phyloP scores from a whole-genome alignment of 2,797 vertebrate species.

The Pelobates cultripes region DNA sequence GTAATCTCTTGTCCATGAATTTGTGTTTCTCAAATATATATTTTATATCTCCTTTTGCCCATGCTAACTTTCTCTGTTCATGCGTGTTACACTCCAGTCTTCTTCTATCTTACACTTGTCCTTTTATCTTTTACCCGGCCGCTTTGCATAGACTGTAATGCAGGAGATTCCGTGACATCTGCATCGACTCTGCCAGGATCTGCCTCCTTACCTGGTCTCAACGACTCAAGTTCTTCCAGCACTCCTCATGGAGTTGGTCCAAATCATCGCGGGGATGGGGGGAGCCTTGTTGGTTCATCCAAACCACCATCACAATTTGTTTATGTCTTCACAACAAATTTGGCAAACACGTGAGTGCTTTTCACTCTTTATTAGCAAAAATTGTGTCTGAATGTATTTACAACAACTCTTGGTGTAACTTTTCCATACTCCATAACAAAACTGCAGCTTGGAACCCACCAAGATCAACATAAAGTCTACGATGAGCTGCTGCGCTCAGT shows the following conservation, averaged over 20 bases:
- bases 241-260: conserved; percentile 73
- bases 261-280: conserved; percentile 68
- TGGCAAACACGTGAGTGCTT: conserved; percentile 90
- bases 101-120: no score
- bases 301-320: conserved; percentile 87
- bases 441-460: no score
- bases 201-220: conserved; percentile 75
- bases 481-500: no score
- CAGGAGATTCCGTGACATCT: conserved; percentile 83
- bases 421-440: no score
- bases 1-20: no score
- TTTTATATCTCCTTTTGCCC: no score
- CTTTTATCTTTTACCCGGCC: neutral
- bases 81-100: no score
- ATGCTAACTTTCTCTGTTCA: neutral
- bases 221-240: conserved; percentile 74
- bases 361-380: no score
- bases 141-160: conserved; percentile 72
- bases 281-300: conserved; percentile 58
- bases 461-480: no score
- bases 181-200: conserved; percentile 79
- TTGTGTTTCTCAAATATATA: no score
- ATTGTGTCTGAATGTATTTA: no score
- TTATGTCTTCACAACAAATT: conserved; percentile 94
- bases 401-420: no score